phyloP scores from a whole-genome alignment of 2,113 vertebrate species.

The Podilymbus podiceps region DNA sequence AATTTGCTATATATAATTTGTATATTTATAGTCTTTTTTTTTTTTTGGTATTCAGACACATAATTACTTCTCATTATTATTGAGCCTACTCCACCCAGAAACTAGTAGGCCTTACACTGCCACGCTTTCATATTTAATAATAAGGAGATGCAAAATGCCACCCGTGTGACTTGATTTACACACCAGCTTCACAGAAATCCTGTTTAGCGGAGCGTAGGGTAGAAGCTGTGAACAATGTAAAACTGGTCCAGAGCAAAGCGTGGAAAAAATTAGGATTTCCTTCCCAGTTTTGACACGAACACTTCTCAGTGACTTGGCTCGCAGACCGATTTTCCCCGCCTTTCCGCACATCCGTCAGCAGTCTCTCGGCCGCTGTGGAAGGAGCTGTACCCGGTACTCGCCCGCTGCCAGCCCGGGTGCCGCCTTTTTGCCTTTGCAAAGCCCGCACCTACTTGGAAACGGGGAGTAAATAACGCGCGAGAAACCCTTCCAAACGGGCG shows the following conservation, averaged over 20 bases:
- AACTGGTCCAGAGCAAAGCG: background rate
- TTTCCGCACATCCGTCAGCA: background rate
- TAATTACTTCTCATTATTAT: background rate
- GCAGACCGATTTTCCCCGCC: background rate
- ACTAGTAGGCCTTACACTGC: background rate
- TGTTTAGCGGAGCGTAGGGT: rapidly evolving
- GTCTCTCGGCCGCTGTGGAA: background rate
- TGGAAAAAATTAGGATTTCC: background rate
- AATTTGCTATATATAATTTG: background rate
- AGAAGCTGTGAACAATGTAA: background rate
- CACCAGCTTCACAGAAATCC: background rate
- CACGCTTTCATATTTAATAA: background rate
- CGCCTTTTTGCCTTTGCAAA: too few species aligned
- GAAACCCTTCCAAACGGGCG: background rate
- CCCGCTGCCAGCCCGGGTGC: too few species aligned
- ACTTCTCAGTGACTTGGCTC: background rate
- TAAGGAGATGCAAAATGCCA: background rate
- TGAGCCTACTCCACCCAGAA: background rate
- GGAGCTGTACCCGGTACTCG: background rate
- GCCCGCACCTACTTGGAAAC: background rate
- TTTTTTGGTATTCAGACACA: too few species aligned
- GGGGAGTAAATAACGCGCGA: background rate
- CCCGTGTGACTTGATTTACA: background rate
- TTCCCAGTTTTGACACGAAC: background rate
- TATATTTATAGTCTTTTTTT: background rate